Conservation (phyloP, 2,888 invertebrate species). For the Drosophila ochracea region DNA sequence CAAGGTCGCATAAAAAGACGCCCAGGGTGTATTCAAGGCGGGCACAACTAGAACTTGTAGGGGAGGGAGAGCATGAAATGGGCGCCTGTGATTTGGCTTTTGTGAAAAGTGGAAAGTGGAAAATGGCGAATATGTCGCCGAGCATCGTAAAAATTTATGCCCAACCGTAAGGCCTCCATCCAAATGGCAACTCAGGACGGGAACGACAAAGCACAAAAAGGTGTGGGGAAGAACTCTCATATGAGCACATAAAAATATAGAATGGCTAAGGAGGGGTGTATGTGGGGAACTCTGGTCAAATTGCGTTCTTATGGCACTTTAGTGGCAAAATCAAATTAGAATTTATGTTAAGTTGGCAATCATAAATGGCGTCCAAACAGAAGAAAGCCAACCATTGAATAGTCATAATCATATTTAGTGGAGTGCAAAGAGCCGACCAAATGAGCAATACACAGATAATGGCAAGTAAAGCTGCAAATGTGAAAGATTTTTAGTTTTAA, state of each 20-base stretch:
- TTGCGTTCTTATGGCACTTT: conserved; percentile 79
- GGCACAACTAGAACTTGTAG: conserved; percentile 12
- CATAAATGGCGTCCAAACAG: conserved; percentile 67
- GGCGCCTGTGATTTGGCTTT: conserved; percentile 77
- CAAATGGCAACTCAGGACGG: conserved; percentile 15
- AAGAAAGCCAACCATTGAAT: conserved; percentile 47
- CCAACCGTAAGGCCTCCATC: conserved; percentile 66
- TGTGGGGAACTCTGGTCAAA: conserved; percentile 49
- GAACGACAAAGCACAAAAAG: not conserved
- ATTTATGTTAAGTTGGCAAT: conserved; percentile 83
- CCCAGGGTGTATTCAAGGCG: conserved; percentile 6
- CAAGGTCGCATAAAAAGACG: conserved; percentile 12
- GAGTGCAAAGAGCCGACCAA: not conserved
- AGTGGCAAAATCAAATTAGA: conserved; percentile 83
- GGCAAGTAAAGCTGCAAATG: conserved; percentile 16
- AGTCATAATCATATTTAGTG: conserved; percentile 48
- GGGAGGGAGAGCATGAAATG: conserved; percentile 44
- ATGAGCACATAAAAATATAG: conserved; percentile 20
- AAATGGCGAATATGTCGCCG: conserved; percentile 79
- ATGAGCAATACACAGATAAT: conserved; percentile 36
- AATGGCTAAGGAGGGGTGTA: not conserved
- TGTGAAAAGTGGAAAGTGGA: conserved; percentile 64
- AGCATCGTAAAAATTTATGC: conserved; percentile 81
- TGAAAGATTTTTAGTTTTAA: conserved; percentile 65
- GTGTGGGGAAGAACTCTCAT: conserved; percentile 1